These are phyloP conservation scores for Ciconia nigra DNA, from an alignment of 2,797 vertebrate species.

Conservation along the genomic window DNA sequence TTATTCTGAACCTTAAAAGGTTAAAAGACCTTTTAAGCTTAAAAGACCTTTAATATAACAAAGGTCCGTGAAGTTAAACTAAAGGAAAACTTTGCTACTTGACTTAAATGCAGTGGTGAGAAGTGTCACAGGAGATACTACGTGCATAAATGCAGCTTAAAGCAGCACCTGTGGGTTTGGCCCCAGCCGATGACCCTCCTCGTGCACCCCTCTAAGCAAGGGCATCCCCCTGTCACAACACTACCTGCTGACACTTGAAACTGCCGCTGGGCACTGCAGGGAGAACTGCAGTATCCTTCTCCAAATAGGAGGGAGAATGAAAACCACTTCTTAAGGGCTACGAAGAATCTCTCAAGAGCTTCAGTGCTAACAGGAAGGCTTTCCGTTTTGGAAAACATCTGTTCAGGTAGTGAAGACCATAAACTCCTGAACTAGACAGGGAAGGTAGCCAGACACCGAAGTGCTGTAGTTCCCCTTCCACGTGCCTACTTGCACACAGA, in stretches of 20 bases:
- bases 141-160: background rate
- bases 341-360: background rate
- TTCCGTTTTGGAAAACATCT: background rate
- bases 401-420: background rate
- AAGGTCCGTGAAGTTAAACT: background rate
- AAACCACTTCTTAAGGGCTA: background rate
- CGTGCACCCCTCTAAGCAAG: rapidly evolving
- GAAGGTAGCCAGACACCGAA: background rate
- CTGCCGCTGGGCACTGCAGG: too few species aligned
- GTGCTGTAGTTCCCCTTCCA: background rate
- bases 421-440: background rate
- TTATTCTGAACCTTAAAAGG: background rate
- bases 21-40: background rate
- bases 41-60: background rate
- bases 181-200: background rate
- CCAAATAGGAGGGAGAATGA: background rate
- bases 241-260: too few species aligned
- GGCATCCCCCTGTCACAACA: rapidly evolving
- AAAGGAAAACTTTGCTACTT: background rate
- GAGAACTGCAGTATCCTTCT: background rate
- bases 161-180: background rate
- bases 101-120: background rate
- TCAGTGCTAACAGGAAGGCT: background rate
- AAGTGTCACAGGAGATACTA: background rate
- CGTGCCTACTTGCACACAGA: rapidly evolving